These are phyloP conservation scores for Brachionus manjavacas DNA, from an alignment of 1,140 invertebrate species.

Conservation along the genomic window DNA sequence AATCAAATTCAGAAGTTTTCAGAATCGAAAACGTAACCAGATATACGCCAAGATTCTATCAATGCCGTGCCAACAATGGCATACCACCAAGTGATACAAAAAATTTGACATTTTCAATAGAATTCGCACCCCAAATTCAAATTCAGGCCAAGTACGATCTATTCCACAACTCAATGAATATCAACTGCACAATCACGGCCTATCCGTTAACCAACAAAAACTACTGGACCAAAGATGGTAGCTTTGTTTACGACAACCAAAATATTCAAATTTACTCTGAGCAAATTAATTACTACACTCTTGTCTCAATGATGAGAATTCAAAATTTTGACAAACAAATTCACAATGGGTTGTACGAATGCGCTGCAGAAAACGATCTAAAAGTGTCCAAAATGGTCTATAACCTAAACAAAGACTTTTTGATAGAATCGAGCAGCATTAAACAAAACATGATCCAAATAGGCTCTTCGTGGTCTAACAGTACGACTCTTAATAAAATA, in stretches of 20 bases:
- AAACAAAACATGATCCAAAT: background rate
- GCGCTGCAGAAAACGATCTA: conserved; percentile 14
- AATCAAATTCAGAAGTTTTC: background rate
- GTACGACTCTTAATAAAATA: background rate
- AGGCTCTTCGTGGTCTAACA: background rate
- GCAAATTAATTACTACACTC: background rate
- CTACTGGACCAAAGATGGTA: conserved; percentile 20
- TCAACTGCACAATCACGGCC: conserved; percentile 27
- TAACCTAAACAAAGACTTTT: background rate
- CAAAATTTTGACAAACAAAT: background rate
- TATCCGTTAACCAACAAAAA: conserved; percentile 14
- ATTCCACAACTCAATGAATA: background rate
- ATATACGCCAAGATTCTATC: conserved; percentile 22
- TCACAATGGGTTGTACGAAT: conserved; percentile 20
- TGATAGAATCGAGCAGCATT: background rate
- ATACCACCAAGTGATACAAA: conserved; percentile 40
- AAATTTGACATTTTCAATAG: conserved; percentile 38
- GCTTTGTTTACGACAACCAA: background rate
- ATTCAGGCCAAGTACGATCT: conserved; percentile 21
- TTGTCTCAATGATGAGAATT: conserved; percentile 2
- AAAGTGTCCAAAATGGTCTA: conserved; percentile 35
- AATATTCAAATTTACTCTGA: background rate
- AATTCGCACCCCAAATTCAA: conserved; percentile 28
- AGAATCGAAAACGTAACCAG: conserved; percentile 2
- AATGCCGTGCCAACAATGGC: background rate